These are phyloP conservation scores for Okapia johnstoni DNA, from an alignment of 2,113 vertebrate genomes.

Conservation along the genomic window DNA sequence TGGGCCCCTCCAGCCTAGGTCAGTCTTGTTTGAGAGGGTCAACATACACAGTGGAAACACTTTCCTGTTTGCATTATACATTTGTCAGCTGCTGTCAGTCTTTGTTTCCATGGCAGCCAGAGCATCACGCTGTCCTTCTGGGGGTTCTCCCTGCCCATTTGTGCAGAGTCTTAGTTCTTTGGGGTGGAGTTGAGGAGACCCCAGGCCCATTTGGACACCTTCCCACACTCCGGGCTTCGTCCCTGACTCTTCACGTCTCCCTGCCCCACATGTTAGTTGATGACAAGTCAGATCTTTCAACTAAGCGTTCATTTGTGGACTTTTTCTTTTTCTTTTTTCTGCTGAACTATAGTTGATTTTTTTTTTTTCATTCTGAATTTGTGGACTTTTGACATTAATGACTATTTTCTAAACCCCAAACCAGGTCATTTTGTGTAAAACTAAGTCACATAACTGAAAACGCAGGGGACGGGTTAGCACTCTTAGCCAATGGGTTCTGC, in stretches of 20 bases:
- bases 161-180: neutral
- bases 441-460: neutral
- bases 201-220: neutral
- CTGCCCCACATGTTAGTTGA: fast-evolving
- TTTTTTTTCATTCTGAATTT: neutral
- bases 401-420: neutral
- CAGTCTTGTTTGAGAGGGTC: neutral
- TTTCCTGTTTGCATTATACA: neutral
- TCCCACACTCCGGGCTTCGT: too few relatives aligned
- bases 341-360: neutral
- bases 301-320: neutral
- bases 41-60: neutral
- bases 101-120: neutral
- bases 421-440: neutral
- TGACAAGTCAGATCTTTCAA: neutral
- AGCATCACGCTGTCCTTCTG: neutral
- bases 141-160: neutral
- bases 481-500: neutral
- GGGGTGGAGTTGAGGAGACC: neutral
- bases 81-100: neutral
- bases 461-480: neutral
- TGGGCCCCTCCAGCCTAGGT: neutral
- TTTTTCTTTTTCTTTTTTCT: neutral
- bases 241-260: neutral
- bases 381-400: neutral